phyloP scores from a whole-genome alignment of 2,113 vertebrate genomes.

The Sciurus niger region DNA sequence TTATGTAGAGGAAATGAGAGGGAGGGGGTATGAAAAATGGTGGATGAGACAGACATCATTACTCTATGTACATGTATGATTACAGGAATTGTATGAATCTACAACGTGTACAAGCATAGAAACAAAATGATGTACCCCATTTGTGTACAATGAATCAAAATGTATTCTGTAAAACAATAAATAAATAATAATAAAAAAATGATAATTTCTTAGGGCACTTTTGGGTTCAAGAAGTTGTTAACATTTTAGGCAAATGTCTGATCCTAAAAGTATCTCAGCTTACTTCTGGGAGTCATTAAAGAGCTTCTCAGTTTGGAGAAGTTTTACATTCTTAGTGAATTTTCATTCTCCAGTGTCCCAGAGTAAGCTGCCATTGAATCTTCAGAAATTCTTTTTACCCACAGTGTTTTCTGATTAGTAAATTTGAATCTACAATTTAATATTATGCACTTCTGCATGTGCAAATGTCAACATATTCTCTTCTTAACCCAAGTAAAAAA shows the following conservation, averaged over 20 bases:
- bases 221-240: constrained; percentile 36
- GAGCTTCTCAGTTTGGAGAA: constrained; percentile 34
- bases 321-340: constrained; percentile 55
- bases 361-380: constrained; percentile 9
- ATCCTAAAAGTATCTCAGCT: constrained; percentile 42
- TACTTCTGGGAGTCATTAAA: constrained; percentile 54
- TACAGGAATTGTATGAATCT: no score
- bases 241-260: constrained; percentile 42
- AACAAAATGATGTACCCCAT: no score
- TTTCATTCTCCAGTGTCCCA: constrained; percentile 15
- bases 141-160: no score
- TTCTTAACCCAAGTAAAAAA: constrained; percentile 39
- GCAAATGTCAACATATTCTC: constrained; percentile 72
- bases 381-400: constrained; percentile 49
- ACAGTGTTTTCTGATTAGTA: constrained; percentile 44
- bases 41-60: no score
- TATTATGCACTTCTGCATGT: constrained; percentile 68
- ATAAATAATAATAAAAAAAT: not conserved
- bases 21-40: no score
- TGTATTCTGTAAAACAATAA: no score
- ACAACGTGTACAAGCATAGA: no score
- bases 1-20: no score
- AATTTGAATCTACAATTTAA: constrained; percentile 57
- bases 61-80: no score
- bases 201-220: not conserved